Evolutionary conservation across 2,888 invertebrate species (phyloP), one percentile per base, ranked within the genome.

Genomic region (Acrobasis consociella): DNA sequence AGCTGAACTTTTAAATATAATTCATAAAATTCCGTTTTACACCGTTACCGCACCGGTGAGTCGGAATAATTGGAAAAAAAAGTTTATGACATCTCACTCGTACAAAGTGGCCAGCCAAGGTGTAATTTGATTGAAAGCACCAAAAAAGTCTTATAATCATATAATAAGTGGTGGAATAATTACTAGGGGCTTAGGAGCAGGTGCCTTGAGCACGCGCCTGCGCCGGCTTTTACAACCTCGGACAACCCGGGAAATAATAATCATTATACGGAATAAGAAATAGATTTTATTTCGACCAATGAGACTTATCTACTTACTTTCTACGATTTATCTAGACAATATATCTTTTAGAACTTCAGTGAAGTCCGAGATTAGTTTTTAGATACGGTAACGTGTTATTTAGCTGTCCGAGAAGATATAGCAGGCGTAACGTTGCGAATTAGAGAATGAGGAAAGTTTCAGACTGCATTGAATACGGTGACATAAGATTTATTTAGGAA

Each of bases 111-210:
- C 81, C 82, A 72, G 76, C 84, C 85, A 91, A 91, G 91, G 92
- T 92, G 92, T 91, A 92, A 92, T 92, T 92, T 91, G 91, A 91
- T 91, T 91, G 92, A 92, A 91, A 91, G 92, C 89, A 89, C 90
- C 89, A 91, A 92, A 92, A 92, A 91, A 91, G 84, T 89, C 84
- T 85, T 86, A 90, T 91, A 89, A 91, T 91, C 88, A 89, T 89
- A 88, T 90, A 89, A 91, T 91, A 89, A 91, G 90, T 89, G 89
- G 89, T 85, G 83, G 89, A 87, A 91, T 91, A 91, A 91, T 92
- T 91, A 90, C 83, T 81, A 80, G 85, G 90, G 91, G 83, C 81
- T 85, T 81, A 85, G 82, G 78, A 80, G 91, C 91, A 92, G 91
- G 91, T 91, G 91, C 76, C 65, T 31, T 42, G 73, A 82, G 88